Evolutionary conservation across 2,113 vertebrate species (phyloP).

Genomic region (Neotoma lepida): DNA sequence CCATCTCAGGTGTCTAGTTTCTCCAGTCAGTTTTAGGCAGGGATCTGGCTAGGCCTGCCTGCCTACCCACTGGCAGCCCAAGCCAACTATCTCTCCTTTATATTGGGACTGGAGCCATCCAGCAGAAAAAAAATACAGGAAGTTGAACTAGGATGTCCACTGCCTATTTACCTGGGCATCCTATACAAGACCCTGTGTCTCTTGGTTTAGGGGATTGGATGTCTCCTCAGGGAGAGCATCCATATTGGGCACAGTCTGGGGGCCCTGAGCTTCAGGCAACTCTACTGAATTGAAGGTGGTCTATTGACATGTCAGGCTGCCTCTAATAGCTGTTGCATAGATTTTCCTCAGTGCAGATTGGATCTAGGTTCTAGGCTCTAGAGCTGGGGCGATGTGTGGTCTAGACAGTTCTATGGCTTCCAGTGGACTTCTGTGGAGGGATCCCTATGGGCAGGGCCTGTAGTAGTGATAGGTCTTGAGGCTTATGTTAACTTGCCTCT

Average conservation of each 20-base stretch:
- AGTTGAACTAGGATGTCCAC: background rate
- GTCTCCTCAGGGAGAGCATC: background rate
- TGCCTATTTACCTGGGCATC: background rate
- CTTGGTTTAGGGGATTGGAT: background rate
- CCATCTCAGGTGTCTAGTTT: background rate
- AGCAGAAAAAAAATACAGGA: background rate
- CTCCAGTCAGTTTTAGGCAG: too few relatives aligned
- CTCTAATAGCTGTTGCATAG: background rate
- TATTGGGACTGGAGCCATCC: background rate
- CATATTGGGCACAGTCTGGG: background rate
- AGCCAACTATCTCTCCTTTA: background rate
- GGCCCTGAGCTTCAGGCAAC: background rate
- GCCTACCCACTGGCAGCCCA: background rate
- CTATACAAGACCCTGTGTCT: background rate
- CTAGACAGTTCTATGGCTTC: accelerated
- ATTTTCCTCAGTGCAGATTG: background rate
- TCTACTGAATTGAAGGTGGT: accelerated
- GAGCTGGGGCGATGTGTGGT: background rate
- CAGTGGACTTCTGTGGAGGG: background rate
- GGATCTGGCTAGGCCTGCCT: background rate
- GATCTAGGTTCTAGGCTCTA: background rate
- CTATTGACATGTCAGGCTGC: background rate
- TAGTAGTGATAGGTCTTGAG: background rate
- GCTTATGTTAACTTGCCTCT: conserved; percentile 46
- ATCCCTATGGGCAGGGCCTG: accelerated